Base-by-base conservation (phyloP, 2,888 invertebrate genomes). In the Luperina testacea region DNA sequence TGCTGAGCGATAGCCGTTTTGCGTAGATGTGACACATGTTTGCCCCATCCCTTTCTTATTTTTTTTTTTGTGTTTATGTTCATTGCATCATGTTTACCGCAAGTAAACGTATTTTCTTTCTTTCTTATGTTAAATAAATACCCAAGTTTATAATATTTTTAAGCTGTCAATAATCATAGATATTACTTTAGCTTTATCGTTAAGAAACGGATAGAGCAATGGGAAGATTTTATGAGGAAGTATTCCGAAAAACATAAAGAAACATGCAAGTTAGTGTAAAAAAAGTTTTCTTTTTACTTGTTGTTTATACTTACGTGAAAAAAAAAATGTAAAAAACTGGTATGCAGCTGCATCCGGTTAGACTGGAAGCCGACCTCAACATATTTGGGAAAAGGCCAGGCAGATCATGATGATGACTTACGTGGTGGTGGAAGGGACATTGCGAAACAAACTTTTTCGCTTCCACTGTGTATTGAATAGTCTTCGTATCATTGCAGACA, bases 161-260 rank as follows among this genome's bases (percentile, higher is more conserved):
- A 20, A 20, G 13, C 2, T 17, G 3, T 9, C 11, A 64, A 9
- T 45, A 61, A 51, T 71, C 1, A 32, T 63, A 45, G 32, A n/a
- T 64, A 4, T 24, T 17, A 42, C 2, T 82, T 70, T 85, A 92
- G 91, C 24, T 27, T 27, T 32, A 65, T 65, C 61, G 57, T 79
- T 2, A 91, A 92, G 68, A 94, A 92, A 80, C 92, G 93, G 6
- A 78, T 87, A 32, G 93, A 94, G 68, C 94, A 94, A 83, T 96
- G 95, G 95, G 94, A 95, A 83, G 90, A 90, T 2, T 85, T 95
- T 69, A 95, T 96, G 95, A 94, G 93, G 75, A 95, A 94, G 83
- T 96, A 95, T 88, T 94, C 94, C 0, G 91, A 94, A 78, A 91
- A 93, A 15, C 91, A 94, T 85, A 94, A 92, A 83, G 93, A 92